Base-by-base conservation (phyloP, 1,140 invertebrate species). In the Diploscapter pachys region DNA sequence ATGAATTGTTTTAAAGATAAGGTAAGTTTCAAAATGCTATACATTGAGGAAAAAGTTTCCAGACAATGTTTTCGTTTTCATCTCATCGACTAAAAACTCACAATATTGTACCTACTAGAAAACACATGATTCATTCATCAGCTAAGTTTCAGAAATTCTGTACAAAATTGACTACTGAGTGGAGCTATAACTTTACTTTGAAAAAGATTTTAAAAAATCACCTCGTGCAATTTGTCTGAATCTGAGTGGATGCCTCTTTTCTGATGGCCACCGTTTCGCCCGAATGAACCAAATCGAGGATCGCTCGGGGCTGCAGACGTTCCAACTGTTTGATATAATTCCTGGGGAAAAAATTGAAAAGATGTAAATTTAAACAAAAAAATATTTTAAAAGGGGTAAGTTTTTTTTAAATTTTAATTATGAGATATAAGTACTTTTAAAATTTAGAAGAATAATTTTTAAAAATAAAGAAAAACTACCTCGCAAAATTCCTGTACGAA, bases 271-370 rank as follows among this genome's bases (percentile, higher is more conserved):
- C 86, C 80, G 90, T 90, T 89, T 98, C 95, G 71, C 95, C 95
- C 80, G 95, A 98, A 88, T 96, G 92, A 80, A 99, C 95, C 63
- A 99, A 95, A 86, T 98, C 95, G 89, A 86, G 63, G 83, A 99
- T 98, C 9, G 92, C 90, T n/a, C 92, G 90, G 3, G 97, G 92
- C 74, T 93, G 89, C 65, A 98, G 91, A 87, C 92, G 93, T 86
- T 99, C 97, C 80, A 99, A 88, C 88, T 99, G 94, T 87, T 99
- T 99, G 1, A 99, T 89, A 81, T 93, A 92, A 13, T 92, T 90
- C 82, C 96, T 88, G 3, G 93, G 95, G 31, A 31, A 31, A 31
- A 31, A 31, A 31, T 31, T 31, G 31, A 31, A 31, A 31, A 31
- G 31, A 31, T 31, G 31, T 31, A 31, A 31, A 31, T 31, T 31